Conservation (phyloP, 2,113 vertebrate genomes). For the Syngnathus typhle region DNA sequence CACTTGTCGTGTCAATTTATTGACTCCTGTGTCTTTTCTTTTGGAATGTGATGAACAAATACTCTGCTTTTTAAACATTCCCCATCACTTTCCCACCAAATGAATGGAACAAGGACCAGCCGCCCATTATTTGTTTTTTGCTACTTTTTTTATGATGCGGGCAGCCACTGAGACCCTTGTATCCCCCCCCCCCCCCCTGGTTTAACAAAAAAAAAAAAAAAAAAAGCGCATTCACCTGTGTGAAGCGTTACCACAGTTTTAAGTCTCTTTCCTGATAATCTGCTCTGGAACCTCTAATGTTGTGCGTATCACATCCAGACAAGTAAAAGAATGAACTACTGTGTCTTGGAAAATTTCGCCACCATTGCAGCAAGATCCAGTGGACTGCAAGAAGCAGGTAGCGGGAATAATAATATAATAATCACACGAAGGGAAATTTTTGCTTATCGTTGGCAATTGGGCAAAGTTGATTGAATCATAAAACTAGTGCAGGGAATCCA, state of each 20-base stretch:
- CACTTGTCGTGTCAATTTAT: slow-evolving; percentile 99
- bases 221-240: not conserved
- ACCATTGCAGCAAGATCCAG: slow-evolving; percentile 3
- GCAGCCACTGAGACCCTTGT: not conserved
- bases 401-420: not conserved
- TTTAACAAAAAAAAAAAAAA: too few relatives aligned
- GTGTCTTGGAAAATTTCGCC: not conserved
- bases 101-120: slow-evolving; percentile 13
- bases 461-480: not conserved
- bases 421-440: not conserved
- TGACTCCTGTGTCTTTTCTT: slow-evolving; percentile 99
- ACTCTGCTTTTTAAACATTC: slow-evolving; percentile 33
- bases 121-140: slow-evolving; percentile 12
- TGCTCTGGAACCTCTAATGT: not conserved
- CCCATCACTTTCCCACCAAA: slow-evolving; percentile 18
- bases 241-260: not conserved
- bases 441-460: not conserved
- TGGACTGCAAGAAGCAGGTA: slow-evolving; percentile 3
- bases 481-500: not conserved
- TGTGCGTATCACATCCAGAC: not conserved
- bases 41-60: slow-evolving; percentile 78
- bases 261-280: not conserved
- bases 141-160: slow-evolving; percentile 21
- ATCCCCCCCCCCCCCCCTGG: too few relatives aligned
- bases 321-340: not conserved